Conservation (phyloP, 2,888 invertebrate genomes). For the Muschampia plurimacula region DNA sequence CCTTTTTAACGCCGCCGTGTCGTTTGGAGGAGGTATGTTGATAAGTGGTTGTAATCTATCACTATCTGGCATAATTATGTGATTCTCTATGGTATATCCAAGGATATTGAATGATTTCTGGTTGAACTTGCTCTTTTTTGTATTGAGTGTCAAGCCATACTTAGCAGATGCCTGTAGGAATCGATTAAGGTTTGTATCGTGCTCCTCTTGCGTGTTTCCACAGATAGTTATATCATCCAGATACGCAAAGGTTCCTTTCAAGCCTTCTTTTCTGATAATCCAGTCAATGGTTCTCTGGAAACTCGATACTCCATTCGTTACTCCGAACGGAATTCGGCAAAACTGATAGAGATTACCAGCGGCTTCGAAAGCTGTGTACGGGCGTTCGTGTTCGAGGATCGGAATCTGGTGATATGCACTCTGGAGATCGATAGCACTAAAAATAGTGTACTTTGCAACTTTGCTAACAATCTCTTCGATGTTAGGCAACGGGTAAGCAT, state of each 20-base stretch:
- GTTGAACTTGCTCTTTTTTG: not conserved
- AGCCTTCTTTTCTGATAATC: not conserved
- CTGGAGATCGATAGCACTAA: not conserved
- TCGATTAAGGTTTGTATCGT: not conserved
- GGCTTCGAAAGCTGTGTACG: slow-evolving; percentile 10
- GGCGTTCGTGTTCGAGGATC: not conserved
- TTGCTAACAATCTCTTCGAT: slow-evolving; percentile 13
- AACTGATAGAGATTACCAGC: slow-evolving; percentile 9
- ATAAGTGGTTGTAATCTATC: slow-evolving; percentile 4
- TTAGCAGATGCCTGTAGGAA: not conserved
- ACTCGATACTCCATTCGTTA: slow-evolving; percentile 7
- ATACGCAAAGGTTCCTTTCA: slow-evolving; percentile 7
- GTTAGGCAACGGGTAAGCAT: slow-evolving; percentile 10
- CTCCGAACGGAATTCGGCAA: slow-evolving; percentile 7
- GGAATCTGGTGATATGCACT: slow-evolving; percentile 14
- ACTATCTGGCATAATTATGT: slow-evolving; percentile 7
- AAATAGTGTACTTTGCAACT: slow-evolving; percentile 3
- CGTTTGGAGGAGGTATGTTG: slow-evolving; percentile 1
- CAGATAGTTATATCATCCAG: slow-evolving; percentile 14
- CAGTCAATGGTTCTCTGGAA: slow-evolving; percentile 13
- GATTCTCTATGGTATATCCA: slow-evolving; percentile 3
- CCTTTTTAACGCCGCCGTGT: not conserved
- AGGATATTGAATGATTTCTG: slow-evolving; percentile 6
- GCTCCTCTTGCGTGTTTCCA: not conserved
- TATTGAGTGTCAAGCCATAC: not conserved